Evolutionary conservation across 2,797 vertebrate genomes (phyloP), one percentile per base, ranked within the genome.

Genomic region (Platyrinchus mystaceus): DNA sequence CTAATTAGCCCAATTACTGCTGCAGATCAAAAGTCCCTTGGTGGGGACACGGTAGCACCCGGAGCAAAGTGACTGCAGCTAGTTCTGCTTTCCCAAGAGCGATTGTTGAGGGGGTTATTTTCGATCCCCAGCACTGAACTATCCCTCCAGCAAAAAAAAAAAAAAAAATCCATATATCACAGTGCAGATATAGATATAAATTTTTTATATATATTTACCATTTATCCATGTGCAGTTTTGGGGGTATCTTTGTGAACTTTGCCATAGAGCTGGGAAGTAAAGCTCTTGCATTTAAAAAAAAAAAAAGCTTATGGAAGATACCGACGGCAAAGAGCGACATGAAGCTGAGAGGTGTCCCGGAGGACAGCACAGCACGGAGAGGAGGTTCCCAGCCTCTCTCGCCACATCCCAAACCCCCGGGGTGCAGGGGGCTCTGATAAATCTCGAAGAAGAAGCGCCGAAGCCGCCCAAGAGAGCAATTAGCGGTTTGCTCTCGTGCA

Each of bases 1-100:
- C 75, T 84, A 84, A 94, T 89, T 58, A 94, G 62, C 84, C 70
- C 84, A 84, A 30, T 89, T 95, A 76, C 21, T 2, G 14, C 53
- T 85, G 85, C 67, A 84, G 82, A 94, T 82, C 67, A 50, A 24
- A 94, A 73, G 55, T 79, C 67, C 75, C 71, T 91, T 43, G 41
- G 67, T 13, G 43, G 90, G 55, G 60, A 85, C 46, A 21, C 0
- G 0, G 86, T 52, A 60, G 79, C 63, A 84, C 71, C 76, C 0
- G 1, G 50, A 85, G 55, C 36, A 4, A 84, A 76, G 85, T 17
- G 34, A 49, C 47, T 84, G 63, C 44, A 34, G 53, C 37, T 89
- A 28, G 53, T 71, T 68, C 78, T 53, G 46, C 23, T 37, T 91
- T 90, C 58, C 59, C 1, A 4, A 64, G 53, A 63, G 69, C 3